Percentiles rank a stretch among this genome's conserved stretches.
Conservation (phyloP, 2,113 vertebrate species). For the Salminus brasiliensis region DNA sequence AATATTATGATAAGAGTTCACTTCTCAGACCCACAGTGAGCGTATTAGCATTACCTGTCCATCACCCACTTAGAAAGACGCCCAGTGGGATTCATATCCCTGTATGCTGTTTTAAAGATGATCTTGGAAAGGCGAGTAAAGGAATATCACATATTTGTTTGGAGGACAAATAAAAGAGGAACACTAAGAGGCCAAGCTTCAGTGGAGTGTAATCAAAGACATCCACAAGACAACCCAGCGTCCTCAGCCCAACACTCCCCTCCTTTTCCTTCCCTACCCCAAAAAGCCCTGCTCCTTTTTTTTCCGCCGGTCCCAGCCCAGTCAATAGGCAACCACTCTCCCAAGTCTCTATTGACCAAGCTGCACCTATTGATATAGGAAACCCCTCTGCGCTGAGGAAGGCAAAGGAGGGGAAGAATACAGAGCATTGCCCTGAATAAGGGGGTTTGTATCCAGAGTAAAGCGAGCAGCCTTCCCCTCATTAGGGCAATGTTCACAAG, state of each 20-base stretch:
- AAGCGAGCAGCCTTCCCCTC: conserved; percentile 17
- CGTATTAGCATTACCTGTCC: too few species aligned
- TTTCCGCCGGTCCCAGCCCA: not conserved
- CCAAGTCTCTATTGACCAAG: conserved; percentile 32
- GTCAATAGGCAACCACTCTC: conserved; percentile 35
- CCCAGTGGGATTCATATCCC: too few species aligned
- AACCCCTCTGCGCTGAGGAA: conserved; percentile 35
- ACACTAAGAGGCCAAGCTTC: not conserved
- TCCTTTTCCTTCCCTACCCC: not conserved
- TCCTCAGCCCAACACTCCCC: not conserved
- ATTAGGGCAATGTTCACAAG: not conserved
- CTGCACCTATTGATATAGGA: conserved; percentile 49
- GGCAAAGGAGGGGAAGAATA: conserved; percentile 7
- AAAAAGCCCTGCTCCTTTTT: conserved; percentile 15
- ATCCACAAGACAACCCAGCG: conserved; percentile 7
- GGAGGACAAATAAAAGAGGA: not conserved
- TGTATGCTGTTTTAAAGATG: too few species aligned
- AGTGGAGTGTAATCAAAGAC: not conserved
- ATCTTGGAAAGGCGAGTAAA: too few species aligned
- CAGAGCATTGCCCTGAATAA: conserved; percentile 30
- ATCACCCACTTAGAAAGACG: too few species aligned
- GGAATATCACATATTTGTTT: too few species aligned
- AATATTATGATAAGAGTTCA: too few species aligned
- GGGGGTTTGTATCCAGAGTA: conserved; percentile 33
- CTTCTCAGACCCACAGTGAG: too few species aligned